Percentiles rank a stretch among this genome's conserved stretches.
Conservation (phyloP, 2,113 vertebrate genomes). For the Cardinalis cardinalis region DNA sequence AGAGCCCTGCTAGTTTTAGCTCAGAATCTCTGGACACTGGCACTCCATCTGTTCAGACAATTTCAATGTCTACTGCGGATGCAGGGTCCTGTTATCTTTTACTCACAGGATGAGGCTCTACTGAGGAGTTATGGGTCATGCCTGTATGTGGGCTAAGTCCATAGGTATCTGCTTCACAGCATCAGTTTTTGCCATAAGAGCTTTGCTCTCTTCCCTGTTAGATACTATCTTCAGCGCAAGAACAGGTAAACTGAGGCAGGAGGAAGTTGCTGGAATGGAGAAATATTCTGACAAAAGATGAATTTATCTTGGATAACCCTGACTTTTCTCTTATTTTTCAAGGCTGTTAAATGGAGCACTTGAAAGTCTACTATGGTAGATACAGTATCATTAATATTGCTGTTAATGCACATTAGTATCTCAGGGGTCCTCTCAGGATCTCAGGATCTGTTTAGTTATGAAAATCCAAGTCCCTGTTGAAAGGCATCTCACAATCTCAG, state of each 20-base stretch:
- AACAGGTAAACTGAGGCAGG: background rate
- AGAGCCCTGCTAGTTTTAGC: background rate
- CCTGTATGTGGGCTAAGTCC: background rate
- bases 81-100: background rate
- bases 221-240: background rate
- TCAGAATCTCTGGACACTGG: background rate
- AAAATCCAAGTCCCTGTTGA: background rate
- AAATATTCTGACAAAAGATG: background rate
- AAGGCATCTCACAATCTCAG: background rate
- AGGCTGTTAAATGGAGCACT: background rate
- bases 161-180: background rate
- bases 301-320: background rate
- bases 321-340: background rate
- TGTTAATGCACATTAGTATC: background rate
- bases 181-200: background rate
- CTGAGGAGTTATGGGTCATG: background rate
- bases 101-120: background rate
- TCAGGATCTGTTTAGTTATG: background rate
- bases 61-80: background rate
- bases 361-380: background rate
- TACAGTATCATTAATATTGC: background rate
- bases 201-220: background rate
- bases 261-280: background rate
- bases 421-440: background rate
- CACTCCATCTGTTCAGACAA: background rate